Evolutionary conservation across 2,888 invertebrate species (phyloP).

Genomic region (Notocelia uddmanniana): DNA sequence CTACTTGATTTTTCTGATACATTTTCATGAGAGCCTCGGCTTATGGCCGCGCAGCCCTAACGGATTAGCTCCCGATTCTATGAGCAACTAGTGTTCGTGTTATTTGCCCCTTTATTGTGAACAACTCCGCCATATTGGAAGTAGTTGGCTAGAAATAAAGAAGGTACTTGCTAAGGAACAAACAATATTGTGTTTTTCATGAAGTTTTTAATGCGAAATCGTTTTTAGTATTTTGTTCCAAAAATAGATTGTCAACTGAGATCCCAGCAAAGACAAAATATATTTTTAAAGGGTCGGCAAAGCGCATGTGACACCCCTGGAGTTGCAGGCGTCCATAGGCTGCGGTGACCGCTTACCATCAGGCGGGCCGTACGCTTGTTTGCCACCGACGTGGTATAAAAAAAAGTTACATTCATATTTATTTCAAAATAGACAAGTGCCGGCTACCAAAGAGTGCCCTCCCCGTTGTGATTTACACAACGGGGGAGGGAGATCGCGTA

Average conservation of each 20-base stretch:
- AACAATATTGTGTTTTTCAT: constrained; percentile 5
- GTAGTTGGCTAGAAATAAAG: constrained; percentile 9
- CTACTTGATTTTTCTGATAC: constrained; percentile 84
- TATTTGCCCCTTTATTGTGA: constrained; percentile 43
- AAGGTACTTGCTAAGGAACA: constrained; percentile 1
- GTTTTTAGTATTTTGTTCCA: too few relatives aligned
- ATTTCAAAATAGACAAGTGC: too few relatives aligned
- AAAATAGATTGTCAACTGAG: background rate
- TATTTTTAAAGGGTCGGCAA: too few relatives aligned
- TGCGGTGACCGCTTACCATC: too few relatives aligned
- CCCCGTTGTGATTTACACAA: background rate
- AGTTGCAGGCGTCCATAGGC: too few relatives aligned
- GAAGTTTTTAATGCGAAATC: background rate
- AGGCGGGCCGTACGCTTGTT: too few relatives aligned
- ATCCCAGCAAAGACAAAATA: too few relatives aligned
- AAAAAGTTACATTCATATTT: too few relatives aligned
- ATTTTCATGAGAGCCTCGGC: constrained; percentile 82
- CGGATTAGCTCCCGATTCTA: constrained; percentile 67
- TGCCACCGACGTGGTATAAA: too few relatives aligned
- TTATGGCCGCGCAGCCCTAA: constrained; percentile 65
- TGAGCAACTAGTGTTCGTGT: constrained; percentile 50
- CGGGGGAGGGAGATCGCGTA: background rate
- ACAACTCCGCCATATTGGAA: constrained; percentile 28
- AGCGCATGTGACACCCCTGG: too few relatives aligned
- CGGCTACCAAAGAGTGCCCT: background rate